Evolutionary conservation across 2,113 vertebrate species (phyloP).

Genomic region (Plecotus auritus): DNA sequence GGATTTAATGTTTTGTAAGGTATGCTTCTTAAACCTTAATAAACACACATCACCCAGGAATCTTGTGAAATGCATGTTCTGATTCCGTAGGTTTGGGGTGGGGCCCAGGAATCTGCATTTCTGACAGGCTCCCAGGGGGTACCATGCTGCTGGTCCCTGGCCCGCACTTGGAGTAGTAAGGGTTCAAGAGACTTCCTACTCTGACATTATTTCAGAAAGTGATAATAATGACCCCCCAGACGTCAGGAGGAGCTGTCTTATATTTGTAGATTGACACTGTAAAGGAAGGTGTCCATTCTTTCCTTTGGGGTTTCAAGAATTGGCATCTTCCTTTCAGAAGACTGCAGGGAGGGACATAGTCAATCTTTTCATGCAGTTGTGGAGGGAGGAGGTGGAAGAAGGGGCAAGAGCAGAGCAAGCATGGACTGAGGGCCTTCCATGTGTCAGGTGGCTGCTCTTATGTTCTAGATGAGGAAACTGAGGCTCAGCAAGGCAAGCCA

Average conservation of each 20-base stretch:
- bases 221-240: not conserved
- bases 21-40: not conserved
- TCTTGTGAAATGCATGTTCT: not conserved
- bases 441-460: not conserved
- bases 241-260: not conserved
- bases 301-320: not conserved
- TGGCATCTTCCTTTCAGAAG: not conserved
- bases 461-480: not conserved
- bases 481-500: not conserved
- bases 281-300: not conserved
- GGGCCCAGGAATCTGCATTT: not conserved
- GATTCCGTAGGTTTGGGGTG: not conserved
- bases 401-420: not conserved
- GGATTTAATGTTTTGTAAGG: not conserved
- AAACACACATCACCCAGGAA: not conserved
- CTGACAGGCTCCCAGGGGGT: not conserved
- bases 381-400: not conserved
- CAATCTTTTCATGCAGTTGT: not conserved
- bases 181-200: not conserved
- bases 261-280: not conserved
- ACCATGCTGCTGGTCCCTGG: not conserved
- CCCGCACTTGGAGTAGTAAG: not conserved
- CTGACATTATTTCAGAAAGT: not conserved
- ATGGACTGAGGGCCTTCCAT: not conserved
- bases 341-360: not conserved